A percentile compares a stretch with the other conserved stretches of the same genome.
Evolutionary conservation across 2,797 vertebrate genomes (phyloP).

Genomic region (Fringilla coelebs): DNA sequence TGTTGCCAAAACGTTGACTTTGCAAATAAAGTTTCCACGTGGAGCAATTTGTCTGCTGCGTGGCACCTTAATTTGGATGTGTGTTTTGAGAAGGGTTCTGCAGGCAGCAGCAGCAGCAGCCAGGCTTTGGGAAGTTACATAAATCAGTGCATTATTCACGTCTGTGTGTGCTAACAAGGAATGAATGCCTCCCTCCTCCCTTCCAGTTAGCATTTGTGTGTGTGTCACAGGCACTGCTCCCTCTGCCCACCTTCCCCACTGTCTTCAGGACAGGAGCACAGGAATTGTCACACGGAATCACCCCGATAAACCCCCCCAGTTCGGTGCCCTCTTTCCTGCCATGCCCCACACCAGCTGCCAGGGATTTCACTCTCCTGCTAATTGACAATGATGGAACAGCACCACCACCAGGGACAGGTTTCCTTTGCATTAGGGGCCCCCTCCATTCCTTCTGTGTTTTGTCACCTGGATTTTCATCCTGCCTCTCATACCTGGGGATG

Average conservation of each 20-base stretch:
- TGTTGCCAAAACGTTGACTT: not conserved
- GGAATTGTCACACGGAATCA: conserved; percentile 34
- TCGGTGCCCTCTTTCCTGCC: not conserved
- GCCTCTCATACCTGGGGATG: not conserved
- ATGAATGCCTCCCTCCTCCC: conserved; percentile 8
- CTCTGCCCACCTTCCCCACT: not conserved
- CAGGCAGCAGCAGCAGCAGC: not conserved
- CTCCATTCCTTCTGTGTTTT: not conserved
- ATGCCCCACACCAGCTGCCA: conserved; percentile 17
- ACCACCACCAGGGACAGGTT: not conserved
- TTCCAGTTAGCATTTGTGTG: not conserved
- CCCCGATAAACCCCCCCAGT: not conserved
- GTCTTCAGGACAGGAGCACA: not conserved
- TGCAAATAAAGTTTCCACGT: not conserved
- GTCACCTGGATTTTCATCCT: not conserved
- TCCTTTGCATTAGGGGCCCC: not conserved
- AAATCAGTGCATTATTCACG: not conserved
- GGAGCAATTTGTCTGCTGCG: not conserved
- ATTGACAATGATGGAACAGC: conserved; percentile 38
- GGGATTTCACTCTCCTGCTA: not conserved
- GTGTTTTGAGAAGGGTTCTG: not conserved
- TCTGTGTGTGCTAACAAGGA: not conserved
- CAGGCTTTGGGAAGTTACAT: not conserved
- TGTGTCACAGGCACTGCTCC: not conserved
- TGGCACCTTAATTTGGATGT: not conserved